These are phyloP conservation scores for Phyllostomus discolor DNA, from an alignment of 2,113 vertebrate genomes.

Conservation along the genomic window DNA sequence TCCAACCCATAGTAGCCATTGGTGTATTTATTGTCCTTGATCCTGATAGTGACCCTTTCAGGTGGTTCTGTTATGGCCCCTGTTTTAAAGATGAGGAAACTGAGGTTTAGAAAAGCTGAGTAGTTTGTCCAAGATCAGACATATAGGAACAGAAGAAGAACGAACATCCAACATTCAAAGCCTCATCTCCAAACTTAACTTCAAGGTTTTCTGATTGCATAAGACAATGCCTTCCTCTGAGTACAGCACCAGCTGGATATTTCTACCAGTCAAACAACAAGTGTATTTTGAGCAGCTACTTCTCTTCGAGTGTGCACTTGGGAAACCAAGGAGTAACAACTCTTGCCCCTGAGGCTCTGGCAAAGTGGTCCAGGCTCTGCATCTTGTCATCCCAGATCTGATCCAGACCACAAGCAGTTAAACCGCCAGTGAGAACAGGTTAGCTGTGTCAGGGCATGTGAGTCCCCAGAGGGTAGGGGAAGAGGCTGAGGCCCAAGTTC, in stretches of 20 bases:
- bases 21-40: neutral
- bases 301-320: neutral
- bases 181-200: neutral
- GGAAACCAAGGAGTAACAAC: neutral
- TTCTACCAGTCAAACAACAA: neutral
- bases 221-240: neutral
- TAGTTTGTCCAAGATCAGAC: neutral
- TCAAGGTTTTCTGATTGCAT: neutral
- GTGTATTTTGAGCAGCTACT: neutral
- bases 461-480: neutral
- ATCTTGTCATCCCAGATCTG: neutral
- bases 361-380: neutral
- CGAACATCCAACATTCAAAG: neutral
- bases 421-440: neutral
- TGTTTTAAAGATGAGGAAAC: neutral
- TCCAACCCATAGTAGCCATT: neutral
- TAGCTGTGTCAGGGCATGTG: no score
- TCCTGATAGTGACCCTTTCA: neutral
- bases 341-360: neutral
- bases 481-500: neutral
- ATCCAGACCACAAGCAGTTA: neutral
- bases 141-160: neutral
- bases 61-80: neutral
- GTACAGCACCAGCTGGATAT: neutral
- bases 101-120: neutral